phyloP scores from a whole-genome alignment of 2,113 vertebrate species.

The Ploceus nigricollis region DNA sequence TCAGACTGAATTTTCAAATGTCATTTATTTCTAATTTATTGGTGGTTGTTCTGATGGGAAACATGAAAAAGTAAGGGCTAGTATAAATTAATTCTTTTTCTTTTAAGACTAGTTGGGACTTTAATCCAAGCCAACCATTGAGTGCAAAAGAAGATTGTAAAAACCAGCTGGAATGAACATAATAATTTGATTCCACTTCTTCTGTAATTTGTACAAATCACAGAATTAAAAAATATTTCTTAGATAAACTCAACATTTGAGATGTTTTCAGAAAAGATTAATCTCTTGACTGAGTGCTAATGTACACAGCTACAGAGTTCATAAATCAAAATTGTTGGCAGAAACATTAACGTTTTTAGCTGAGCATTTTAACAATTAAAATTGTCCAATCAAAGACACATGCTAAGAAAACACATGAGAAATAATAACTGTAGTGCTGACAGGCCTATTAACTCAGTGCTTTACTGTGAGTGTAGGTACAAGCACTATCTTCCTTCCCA shows the following conservation, averaged over 20 bases:
- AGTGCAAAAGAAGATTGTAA: not conserved
- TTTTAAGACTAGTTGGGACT: not conserved
- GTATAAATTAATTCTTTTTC: not conserved
- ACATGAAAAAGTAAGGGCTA: not conserved
- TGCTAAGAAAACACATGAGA: not conserved
- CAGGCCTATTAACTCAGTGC: not conserved
- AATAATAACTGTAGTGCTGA: not conserved
- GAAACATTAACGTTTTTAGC: not conserved
- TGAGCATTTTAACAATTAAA: not conserved
- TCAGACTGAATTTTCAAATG: constrained; percentile 1
- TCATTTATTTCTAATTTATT: not conserved
- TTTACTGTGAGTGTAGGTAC: not conserved
- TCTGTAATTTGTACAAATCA: not conserved
- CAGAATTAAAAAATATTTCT: not conserved
- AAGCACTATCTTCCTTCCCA: not conserved
- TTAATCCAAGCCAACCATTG: not conserved
- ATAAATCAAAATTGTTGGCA: not conserved
- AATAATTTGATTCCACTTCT: not conserved
- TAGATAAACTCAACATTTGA: not conserved
- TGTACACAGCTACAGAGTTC: not conserved
- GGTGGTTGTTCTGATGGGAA: not conserved
- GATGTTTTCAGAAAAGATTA: not conserved
- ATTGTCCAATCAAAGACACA: not conserved
- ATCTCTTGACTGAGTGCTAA: not conserved
- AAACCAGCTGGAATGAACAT: not conserved